phyloP scores from a whole-genome alignment of 2,113 vertebrate genomes.

The Okapia johnstoni region DNA sequence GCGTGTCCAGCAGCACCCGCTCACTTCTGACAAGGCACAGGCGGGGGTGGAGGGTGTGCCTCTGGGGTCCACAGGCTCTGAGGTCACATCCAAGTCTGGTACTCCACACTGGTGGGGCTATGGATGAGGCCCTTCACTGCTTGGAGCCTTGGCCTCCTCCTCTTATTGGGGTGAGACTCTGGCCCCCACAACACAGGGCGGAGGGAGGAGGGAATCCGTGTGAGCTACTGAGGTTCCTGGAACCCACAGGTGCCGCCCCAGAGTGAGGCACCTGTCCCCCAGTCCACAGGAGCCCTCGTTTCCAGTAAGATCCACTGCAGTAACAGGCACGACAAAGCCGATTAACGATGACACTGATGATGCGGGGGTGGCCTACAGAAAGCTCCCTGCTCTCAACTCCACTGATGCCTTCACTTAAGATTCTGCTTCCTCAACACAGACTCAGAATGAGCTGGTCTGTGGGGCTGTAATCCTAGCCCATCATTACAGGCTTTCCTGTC shows the following conservation, averaged over 20 bases:
- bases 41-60: not conserved
- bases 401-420: not conserved
- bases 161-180: not conserved
- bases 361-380: rapidly evolving
- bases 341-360: not conserved
- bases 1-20: not conserved
- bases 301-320: not conserved
- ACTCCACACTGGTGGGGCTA: not conserved
- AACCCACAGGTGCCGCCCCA: not conserved
- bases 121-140: not conserved
- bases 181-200: rapidly evolving
- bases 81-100: not conserved
- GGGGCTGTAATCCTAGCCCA: not conserved
- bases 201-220: rapidly evolving
- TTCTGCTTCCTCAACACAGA: not conserved
- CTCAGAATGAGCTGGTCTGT: not conserved
- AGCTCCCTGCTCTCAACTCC: not conserved
- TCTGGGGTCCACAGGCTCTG: not conserved
- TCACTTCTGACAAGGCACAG: not conserved
- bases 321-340: not conserved
- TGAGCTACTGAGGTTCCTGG: not conserved
- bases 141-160: not conserved
- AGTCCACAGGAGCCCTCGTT: rapidly evolving
- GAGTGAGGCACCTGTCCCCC: not conserved
- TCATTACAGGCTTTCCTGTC: not conserved